A percentile compares a stretch with the other conserved stretches of the same genome.
phyloP scores from a whole-genome alignment of 2,113 vertebrate species.

The Clarias magur region DNA sequence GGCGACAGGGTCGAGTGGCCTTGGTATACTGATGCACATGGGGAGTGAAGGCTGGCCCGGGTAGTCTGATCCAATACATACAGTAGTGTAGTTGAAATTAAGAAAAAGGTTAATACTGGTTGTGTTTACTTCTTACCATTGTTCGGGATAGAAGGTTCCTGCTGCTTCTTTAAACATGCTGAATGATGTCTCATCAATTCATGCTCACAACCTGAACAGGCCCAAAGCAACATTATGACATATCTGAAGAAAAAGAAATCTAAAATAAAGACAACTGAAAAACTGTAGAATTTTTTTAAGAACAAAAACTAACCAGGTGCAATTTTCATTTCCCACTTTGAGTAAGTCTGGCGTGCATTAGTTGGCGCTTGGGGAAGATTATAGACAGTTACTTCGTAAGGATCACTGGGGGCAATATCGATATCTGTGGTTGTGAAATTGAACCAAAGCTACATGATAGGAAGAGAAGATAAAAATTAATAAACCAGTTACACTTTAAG shows the following conservation, averaged over 20 bases:
- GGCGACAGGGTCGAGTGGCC: too few species aligned
- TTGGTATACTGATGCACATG: too few species aligned
- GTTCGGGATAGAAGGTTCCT: too few species aligned
- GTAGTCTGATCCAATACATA: too few species aligned
- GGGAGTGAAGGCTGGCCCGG: too few species aligned
- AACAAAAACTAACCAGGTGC: constrained; percentile 20
- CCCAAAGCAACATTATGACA: not conserved
- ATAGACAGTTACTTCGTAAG: fast-evolving
- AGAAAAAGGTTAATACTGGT: too few species aligned
- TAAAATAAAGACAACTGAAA: not conserved
- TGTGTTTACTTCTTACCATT: not conserved
- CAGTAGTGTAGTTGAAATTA: too few species aligned
- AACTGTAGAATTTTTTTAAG: not conserved
- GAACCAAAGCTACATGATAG: constrained; percentile 43
- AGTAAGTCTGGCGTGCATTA: fast-evolving
- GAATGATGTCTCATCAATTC: constrained; percentile 4
- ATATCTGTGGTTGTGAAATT: constrained; percentile 3
- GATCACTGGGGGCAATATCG: not conserved
- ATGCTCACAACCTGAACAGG: constrained; percentile 1
- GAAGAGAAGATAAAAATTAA: not conserved
- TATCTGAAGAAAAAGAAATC: not conserved
- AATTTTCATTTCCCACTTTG: fast-evolving
- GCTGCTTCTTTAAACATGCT: not conserved
- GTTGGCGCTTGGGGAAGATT: not conserved
- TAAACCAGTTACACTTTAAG: not conserved